Percentiles rank a stretch among this genome's conserved stretches.
These are phyloP conservation scores for Cololabis saira DNA, from an alignment of 2,113 vertebrate genomes.

Conservation along the genomic window DNA sequence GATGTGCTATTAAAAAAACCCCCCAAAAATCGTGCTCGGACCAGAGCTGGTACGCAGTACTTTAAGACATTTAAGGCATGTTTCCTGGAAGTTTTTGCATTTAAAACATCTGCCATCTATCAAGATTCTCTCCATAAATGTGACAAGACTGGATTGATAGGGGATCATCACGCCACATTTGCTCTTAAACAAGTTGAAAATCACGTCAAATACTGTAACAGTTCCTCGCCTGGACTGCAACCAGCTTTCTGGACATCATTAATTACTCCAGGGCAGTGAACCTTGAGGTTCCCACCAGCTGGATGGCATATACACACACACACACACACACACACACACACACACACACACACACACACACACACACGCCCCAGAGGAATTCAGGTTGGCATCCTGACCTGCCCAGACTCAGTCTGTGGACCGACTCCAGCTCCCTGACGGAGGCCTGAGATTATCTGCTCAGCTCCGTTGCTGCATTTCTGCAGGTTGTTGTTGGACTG, in stretches of 20 bases:
- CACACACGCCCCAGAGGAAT: conserved; percentile 43
- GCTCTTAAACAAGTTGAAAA: conserved; percentile 1
- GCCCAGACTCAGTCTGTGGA: conserved; percentile 44
- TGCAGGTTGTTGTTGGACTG: conserved; percentile 26
- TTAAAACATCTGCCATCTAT: background rate
- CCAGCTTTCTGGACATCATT: conserved; percentile 30
- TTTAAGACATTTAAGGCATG: background rate
- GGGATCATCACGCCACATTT: background rate
- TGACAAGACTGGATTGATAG: background rate
- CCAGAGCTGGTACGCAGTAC: no score
- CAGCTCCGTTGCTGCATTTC: conserved; percentile 16
- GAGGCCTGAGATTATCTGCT: conserved; percentile 51
- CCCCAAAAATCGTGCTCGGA: no score
- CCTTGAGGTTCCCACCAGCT: conserved; percentile 19
- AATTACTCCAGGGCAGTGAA: conserved; percentile 39
- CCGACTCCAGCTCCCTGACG: conserved; percentile 47
- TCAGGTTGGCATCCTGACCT: conserved; percentile 52
- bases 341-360: conserved; percentile 27
- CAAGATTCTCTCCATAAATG: background rate
- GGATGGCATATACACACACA: conserved; percentile 21
- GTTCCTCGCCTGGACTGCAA: background rate
- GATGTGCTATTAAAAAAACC: background rate
- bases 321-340: conserved; percentile 16
- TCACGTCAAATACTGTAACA: background rate
- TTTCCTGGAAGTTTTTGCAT: background rate